A percentile compares a stretch with the other conserved stretches of the same genome.
These are phyloP conservation scores for Triplophysa siluroides DNA, from an alignment of 2,113 vertebrate species.

Conservation along the genomic window DNA sequence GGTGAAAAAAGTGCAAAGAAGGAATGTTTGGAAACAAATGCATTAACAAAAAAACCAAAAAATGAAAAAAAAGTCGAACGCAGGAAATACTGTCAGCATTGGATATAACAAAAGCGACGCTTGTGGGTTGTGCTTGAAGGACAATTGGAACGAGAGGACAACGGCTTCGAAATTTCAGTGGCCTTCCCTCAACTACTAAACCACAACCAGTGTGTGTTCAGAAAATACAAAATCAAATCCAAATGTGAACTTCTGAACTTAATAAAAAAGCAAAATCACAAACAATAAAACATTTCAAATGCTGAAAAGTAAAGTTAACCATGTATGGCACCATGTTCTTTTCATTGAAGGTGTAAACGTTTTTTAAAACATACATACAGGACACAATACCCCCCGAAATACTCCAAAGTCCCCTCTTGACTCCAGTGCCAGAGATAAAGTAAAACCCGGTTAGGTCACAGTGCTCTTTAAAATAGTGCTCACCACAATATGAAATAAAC, in stretches of 20 bases:
- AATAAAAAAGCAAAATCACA: constrained; percentile 43
- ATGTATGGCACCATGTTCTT: constrained; percentile 59
- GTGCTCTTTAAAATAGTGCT: constrained; percentile 63
- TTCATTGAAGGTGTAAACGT: constrained; percentile 58
- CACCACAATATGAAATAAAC: constrained; percentile 58
- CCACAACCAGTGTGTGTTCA: constrained; percentile 59
- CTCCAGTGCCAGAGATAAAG: constrained; percentile 59
- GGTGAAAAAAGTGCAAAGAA: constrained; percentile 59
- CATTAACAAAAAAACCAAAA: constrained; percentile 47
- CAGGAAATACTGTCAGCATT: background rate
- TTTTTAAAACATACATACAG: constrained; percentile 42
- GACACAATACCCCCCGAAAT: constrained; percentile 53
- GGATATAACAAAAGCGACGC: background rate
- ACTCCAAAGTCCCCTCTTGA: constrained; percentile 59
- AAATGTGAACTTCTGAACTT: constrained; percentile 49
- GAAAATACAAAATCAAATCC: constrained; percentile 60
- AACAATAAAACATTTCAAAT: constrained; percentile 30
- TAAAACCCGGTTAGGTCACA: constrained; percentile 48
- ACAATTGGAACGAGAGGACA: too few relatives aligned
- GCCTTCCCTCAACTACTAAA: constrained; percentile 52
- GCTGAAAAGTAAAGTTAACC: constrained; percentile 43
- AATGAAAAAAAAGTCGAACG: too few relatives aligned
- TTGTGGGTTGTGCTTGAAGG: too few relatives aligned
- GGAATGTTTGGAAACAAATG: constrained; percentile 22
- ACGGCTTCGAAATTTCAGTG: too few relatives aligned